Evolutionary conservation across 2,113 vertebrate genomes (phyloP), one percentile per base, ranked within the genome.

Genomic region (Lepus europaeus): DNA sequence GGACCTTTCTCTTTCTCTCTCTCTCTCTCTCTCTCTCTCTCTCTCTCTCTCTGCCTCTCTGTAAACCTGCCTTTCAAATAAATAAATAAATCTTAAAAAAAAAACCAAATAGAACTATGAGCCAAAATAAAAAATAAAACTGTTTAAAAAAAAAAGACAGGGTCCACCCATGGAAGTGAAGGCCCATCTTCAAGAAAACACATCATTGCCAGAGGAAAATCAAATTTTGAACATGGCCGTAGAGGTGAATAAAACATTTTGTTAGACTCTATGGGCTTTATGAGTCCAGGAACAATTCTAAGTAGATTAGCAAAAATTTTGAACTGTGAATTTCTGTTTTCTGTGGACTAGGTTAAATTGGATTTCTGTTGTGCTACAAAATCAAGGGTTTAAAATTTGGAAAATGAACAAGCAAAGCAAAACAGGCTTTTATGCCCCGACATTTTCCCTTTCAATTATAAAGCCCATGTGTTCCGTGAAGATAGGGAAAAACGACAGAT

Each of bases 331-430:
- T 85, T 91, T 27, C 19, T 76, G 4, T 80, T 92, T 93, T 95
- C 73, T 25, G 14, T 78, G 25, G 45, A 68, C 45, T 77, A 91
- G 49, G 23, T 73, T 70, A 82, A 86, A 89, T 13, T 31, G 7
- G n/a, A 88, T 89, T 76, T 94, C 59, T 88, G 56, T 70, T 31
- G 20, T 78, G 73, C 73, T 81, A 68, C 31, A 93, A 77, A 74
- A 85, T 66, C 45, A 94, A 68, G n/a, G 3, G 4, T 33, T 84
- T 72, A 68, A 76, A 90, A 88, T 66, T 87, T 86, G 27, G 73
- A 94, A 81, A 92, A 73, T n/a, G 27, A 85, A 77, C 45, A 80
- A 81, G 69, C n/a, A 84, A 96, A 79, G 59, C 10, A 36, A 91
- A 92, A n/a, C 5, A 89, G 27, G 2, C 17, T 92, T 95, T 84